phyloP scores from a whole-genome alignment of 2,113 vertebrate species.

The Macaca fascicularis region DNA sequence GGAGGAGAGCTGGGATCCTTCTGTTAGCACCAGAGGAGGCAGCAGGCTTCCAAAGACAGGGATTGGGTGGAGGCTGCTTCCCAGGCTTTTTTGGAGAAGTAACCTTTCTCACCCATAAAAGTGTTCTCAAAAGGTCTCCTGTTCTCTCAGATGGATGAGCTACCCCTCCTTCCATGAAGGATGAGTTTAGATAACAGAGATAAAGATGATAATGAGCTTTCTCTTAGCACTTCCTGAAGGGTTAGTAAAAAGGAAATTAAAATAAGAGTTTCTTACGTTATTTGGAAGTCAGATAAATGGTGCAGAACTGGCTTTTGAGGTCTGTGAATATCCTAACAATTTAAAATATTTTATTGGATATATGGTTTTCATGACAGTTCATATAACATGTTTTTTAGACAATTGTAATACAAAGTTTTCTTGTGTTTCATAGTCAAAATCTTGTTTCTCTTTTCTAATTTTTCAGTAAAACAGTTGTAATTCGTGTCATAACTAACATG shows the following conservation, averaged over 20 bases:
- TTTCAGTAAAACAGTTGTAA: conserved; percentile 38
- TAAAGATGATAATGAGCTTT: not conserved
- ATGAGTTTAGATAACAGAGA: not conserved
- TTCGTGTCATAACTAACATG: not conserved
- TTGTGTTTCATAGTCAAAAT: not conserved
- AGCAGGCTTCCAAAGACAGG: not conserved
- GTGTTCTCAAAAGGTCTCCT: not conserved
- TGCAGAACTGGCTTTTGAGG: not conserved
- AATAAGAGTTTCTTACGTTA: not conserved
- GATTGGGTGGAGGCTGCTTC: not conserved
- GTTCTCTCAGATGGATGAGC: not conserved
- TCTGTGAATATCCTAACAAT: not conserved
- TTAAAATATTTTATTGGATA: not conserved
- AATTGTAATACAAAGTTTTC: not conserved
- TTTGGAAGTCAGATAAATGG: not conserved
- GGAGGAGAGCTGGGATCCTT: not conserved
- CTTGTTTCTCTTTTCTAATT: conserved; percentile 32
- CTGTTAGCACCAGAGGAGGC: not conserved
- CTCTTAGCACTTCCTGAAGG: not conserved
- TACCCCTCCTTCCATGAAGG: not conserved
- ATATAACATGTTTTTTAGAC: not conserved
- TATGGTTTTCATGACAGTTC: conserved; percentile 1
- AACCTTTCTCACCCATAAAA: not conserved
- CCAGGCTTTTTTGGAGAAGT: not conserved
- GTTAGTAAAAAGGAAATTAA: not conserved